Evolutionary conservation across 2,113 vertebrate genomes (phyloP).

Genomic region (Xiphophorus couchianus): DNA sequence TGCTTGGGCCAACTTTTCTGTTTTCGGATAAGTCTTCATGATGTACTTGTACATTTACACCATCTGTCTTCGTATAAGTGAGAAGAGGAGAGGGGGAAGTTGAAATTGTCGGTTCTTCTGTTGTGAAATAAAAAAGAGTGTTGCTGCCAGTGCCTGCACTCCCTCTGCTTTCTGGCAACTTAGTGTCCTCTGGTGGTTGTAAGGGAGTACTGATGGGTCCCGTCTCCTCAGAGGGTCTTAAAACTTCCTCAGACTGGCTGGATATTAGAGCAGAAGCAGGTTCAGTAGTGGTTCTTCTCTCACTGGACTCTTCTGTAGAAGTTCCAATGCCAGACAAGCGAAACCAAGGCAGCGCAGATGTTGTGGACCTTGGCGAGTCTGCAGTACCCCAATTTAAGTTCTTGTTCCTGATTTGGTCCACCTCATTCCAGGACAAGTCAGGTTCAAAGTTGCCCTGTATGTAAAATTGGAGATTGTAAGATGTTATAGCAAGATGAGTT

Average conservation of each 20-base stretch:
- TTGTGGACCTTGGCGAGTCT: conserved; percentile 18
- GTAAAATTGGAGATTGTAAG: conserved; percentile 4
- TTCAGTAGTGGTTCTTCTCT: conserved; percentile 29
- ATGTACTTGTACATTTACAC: neutral
- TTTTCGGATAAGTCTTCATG: conserved; percentile 13
- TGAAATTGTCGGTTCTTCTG: neutral
- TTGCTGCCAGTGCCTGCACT: conserved; percentile 10
- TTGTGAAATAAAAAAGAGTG: conserved; percentile 8
- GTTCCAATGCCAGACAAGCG: conserved; percentile 36
- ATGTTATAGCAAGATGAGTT: neutral
- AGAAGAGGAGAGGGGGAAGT: conserved; percentile 10
- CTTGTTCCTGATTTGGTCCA: conserved; percentile 37
- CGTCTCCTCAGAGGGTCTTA: conserved; percentile 10
- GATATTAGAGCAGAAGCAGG: conserved; percentile 6
- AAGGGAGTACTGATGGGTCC: conserved; percentile 9
- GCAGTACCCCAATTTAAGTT: conserved; percentile 29
- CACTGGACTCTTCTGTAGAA: conserved; percentile 21
- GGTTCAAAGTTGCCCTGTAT: conserved; percentile 60
- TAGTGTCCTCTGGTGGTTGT: conserved; percentile 24
- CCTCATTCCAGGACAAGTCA: conserved; percentile 48
- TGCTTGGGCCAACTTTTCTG: neutral
- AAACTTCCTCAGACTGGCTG: conserved; percentile 1
- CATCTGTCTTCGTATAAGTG: neutral
- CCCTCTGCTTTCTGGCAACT: conserved; percentile 11
- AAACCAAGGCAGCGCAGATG: conserved; percentile 11